These are phyloP conservation scores for Tortrix viridana DNA, from an alignment of 2,888 invertebrate species.

Conservation along the genomic window DNA sequence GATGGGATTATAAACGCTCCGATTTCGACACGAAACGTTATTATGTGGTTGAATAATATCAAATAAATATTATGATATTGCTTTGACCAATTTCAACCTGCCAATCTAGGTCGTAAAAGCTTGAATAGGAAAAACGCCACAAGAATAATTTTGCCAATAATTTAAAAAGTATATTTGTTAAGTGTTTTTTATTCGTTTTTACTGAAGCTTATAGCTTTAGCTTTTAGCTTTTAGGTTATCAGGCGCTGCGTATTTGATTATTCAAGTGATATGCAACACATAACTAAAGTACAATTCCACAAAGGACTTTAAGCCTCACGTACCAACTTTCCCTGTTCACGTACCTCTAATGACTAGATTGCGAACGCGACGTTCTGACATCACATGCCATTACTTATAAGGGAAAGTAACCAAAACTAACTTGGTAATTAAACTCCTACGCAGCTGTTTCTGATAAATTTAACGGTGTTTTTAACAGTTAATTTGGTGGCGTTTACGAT, in stretches of 20 bases:
- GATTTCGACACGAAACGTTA: not conserved
- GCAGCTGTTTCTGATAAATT: conserved; percentile 12
- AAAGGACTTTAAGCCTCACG: conserved; percentile 11
- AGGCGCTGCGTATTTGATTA: too few relatives aligned
- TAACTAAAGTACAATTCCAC: not conserved
- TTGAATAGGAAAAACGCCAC: too few relatives aligned
- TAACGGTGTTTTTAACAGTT: conserved; percentile 4
- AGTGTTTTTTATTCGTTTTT: too few relatives aligned
- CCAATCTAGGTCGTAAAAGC: too few relatives aligned
- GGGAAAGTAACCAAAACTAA: conserved; percentile 26
- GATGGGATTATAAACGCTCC: conserved; percentile 2
- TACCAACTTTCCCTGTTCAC: conserved; percentile 20
- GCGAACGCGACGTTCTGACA: conserved; percentile 11
- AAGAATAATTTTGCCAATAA: too few relatives aligned
- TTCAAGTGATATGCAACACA: not conserved
- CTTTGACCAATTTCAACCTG: too few relatives aligned
- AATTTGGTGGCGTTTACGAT: not conserved
- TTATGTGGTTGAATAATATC: not conserved
- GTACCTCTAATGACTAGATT: conserved; percentile 20
- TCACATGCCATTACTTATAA: conserved; percentile 17
- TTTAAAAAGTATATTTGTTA: too few relatives aligned
- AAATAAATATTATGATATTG: not conserved
- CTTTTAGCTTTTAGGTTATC: too few relatives aligned
- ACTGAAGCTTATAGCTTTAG: too few relatives aligned
- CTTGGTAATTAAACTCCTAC: conserved; percentile 13